Evolutionary conservation across 2,797 vertebrate genomes (phyloP).

Genomic region (Cyprinodon diabolis): DNA sequence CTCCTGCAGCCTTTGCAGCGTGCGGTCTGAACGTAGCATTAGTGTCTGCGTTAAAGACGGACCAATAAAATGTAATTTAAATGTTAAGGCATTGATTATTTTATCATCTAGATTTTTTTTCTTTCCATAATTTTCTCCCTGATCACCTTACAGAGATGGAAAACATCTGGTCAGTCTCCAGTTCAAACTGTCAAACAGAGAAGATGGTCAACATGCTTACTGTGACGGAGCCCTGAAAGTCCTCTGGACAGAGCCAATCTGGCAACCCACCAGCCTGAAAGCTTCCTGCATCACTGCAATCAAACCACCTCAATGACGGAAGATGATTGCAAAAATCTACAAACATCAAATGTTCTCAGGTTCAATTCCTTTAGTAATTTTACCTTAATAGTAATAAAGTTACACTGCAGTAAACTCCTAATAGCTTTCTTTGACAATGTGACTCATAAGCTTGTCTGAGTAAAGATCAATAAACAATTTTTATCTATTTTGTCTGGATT

Average conservation of each 20-base stretch:
- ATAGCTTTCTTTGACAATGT: background rate
- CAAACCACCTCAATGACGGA: background rate
- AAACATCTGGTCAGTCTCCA: constrained; percentile 80
- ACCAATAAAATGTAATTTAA: too few species aligned
- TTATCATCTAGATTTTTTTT: background rate
- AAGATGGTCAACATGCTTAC: constrained; percentile 46
- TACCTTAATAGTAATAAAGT: background rate
- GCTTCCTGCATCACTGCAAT: background rate
- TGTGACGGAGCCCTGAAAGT: constrained; percentile 19
- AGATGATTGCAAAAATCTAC: background rate
- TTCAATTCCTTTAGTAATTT: background rate
- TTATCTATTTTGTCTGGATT: constrained; percentile 4
- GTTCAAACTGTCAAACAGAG: constrained; percentile 50
- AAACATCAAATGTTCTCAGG: background rate
- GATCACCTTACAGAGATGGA: constrained; percentile 65
- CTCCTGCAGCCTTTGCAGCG: too few species aligned
- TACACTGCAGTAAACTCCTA: background rate
- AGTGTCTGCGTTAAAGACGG: too few species aligned
- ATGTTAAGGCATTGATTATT: background rate
- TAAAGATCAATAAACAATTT: constrained; percentile 5
- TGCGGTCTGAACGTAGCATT: too few species aligned
- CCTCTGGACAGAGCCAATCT: background rate
- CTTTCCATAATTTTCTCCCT: background rate
- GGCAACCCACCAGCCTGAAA: background rate
- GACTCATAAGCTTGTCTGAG: background rate